Conservation (phyloP, 2,797 vertebrate species). For the Betta splendens region DNA sequence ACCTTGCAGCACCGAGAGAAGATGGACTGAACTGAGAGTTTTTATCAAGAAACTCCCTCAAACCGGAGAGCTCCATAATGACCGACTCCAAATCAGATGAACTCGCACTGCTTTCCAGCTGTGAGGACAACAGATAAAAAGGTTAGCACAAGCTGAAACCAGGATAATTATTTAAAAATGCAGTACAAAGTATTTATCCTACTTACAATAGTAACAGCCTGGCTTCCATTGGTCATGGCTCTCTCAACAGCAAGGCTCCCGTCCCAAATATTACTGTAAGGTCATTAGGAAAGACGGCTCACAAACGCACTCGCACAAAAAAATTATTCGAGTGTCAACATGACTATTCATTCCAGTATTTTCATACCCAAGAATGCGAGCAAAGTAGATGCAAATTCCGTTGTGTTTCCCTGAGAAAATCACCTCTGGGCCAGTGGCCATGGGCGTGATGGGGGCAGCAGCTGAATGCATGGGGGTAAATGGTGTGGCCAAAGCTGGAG, state of each 20-base stretch:
- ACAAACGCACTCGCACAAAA: not conserved
- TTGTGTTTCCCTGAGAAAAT: slow-evolving; percentile 97
- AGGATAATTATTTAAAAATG: not conserved
- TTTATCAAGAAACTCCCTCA: slow-evolving; percentile 94
- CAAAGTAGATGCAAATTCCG: slow-evolving; percentile 94
- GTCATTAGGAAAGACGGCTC: slow-evolving; percentile 11
- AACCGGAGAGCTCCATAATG: slow-evolving; percentile 87
- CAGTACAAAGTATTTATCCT: not conserved
- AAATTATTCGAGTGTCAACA: not conserved
- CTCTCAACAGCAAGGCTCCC: slow-evolving; percentile 92
- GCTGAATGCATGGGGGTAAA: slow-evolving; percentile 64
- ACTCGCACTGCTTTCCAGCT: slow-evolving; percentile 92
- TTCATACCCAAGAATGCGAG: slow-evolving; percentile 93
- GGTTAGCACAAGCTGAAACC: not conserved
- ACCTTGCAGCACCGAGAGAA: slow-evolving; percentile 89
- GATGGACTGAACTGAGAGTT: slow-evolving; percentile 95
- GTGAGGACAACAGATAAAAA: not conserved
- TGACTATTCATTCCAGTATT: slow-evolving; percentile 3
- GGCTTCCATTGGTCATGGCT: slow-evolving; percentile 87
- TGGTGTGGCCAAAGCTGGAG: slow-evolving; percentile 82
- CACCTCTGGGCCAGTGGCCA: slow-evolving; percentile 90
- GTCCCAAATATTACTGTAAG: slow-evolving; percentile 95
- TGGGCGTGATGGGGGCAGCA: slow-evolving; percentile 75
- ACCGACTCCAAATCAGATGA: slow-evolving; percentile 85
- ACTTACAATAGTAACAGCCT: slow-evolving; percentile 89